A percentile compares a stretch with the other conserved stretches of the same genome.
phyloP scores from a whole-genome alignment of 2,888 invertebrate species.

The Lottia gigantea region DNA sequence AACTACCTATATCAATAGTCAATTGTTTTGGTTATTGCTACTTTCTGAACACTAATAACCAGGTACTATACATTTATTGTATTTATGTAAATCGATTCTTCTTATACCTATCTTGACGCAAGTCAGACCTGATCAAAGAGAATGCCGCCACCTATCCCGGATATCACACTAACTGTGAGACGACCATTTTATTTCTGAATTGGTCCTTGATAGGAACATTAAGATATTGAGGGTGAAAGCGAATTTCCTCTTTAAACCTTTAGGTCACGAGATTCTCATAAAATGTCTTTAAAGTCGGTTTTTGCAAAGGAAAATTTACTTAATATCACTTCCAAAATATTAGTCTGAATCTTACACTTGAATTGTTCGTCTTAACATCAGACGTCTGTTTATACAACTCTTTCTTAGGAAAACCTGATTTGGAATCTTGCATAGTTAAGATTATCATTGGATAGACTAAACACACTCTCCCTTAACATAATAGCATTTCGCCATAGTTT shows the following conservation, averaged over 20 bases:
- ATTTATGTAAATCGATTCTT: no score
- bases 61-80: background rate
- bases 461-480: background rate
- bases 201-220: conserved; percentile 9
- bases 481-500: background rate
- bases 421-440: no score
- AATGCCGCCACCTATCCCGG: background rate
- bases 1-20: no score
- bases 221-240: conserved; percentile 6
- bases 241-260: conserved; percentile 6
- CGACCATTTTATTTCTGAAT: background rate
- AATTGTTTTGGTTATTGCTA: no score
- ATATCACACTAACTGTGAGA: background rate
- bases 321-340: background rate
- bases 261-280: background rate
- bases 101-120: conserved; percentile 8
- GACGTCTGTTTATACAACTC: no score
- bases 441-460: background rate
- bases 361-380: no score
- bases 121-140: background rate
- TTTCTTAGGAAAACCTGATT: no score
- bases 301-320: conserved; percentile 6
- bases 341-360: background rate
- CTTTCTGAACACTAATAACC: background rate
- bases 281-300: conserved; percentile 2